Base-by-base conservation (phyloP, 2,113 vertebrate species). In the Oncorhynchus masou region DNA sequence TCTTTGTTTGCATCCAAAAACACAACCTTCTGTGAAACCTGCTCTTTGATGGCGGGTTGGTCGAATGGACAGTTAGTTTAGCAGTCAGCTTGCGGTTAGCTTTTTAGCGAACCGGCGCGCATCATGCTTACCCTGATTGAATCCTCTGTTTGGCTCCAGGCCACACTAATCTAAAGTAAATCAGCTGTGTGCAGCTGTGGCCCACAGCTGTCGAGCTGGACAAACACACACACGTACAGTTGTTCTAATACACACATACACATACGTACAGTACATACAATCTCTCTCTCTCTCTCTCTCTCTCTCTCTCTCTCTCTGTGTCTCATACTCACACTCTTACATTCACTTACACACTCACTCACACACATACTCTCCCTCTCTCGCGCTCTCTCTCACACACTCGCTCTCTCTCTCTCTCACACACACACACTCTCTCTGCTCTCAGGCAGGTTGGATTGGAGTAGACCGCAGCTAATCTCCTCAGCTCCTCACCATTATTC, bases 381-480 rank as follows among this genome's bases (percentile, higher is more conserved):
- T 77, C 83, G 77, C 12, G 69, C 67, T 76, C 81, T 85, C 11
- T 72, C 59, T 45, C 19, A 27, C 51, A 64, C 76, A 65, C 45
- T 65, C 60, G 73, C 81, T 75, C 75, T 81, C 80, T 78, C 87
- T 78, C 72, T 45, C 79, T 68, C 83, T 83, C 83, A 79, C 72
- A 82, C 91, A 90, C 93, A 91, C 92, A 0, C 39, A 2, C 39
- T 45, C 39, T 45, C 92, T 91, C 93, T 90, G 90, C 94, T 89
- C 49, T 16, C 49, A 88, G 84, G 78, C 88, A 84, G 31, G 66
- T 8, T 4, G 19, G 24, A 90, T 90, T 90, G 92, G 93, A 94
- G 94, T 95, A 94, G 82, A 76, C 76, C 80, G 68, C 84, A 82
- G 79, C 79, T 93, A 93, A 94, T 91, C 91, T 92, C 77, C 82